Base-by-base conservation (phyloP, 2,888 invertebrate genomes). In the Napeogenes sylphis region DNA sequence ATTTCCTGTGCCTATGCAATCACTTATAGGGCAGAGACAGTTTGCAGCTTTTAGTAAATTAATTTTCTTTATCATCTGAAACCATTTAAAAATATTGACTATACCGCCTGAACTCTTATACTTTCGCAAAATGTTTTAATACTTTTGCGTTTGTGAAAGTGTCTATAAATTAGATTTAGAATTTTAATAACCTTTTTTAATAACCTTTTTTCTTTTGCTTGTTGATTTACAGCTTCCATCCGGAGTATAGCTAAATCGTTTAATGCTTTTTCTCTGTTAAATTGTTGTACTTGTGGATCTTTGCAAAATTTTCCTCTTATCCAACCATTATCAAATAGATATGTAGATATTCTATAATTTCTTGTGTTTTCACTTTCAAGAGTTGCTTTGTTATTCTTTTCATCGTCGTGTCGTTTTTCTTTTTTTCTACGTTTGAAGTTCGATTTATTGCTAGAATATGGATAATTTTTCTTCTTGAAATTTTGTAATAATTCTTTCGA, bases 341-440 rank as follows among this genome's bases (percentile, higher is more conserved):
- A 82, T 1, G 74, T 70, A 10, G 77, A 75, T 62, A 82, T 71
- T 61, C 80, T 75, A 47, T 77, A 76, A 38, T 76, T 77, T 64
- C 78, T 74, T 4, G 72, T 68, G n/a, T 69, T 69, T 59, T 75
- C 74, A 21, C 68, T 70, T 12, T 74, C 73, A 38, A 32, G 46
- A 8, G 30, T 38, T 10, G 60, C 59, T 58, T 58, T 30, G 14
- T 58, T 59, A 10, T 56, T 60, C 5, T 2, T 54, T n/a, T 51
- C 45, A 42, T 61, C 57, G 64, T 21, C 51, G n/a, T 14, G 60
- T 21, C 21, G 21, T 33, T 66, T n/a, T 58, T 58, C 58, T 63
- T 83, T 84, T 75, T 81, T 84, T 60, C 78, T 81, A 4, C 77
- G 74, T 68, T 83, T 86, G 59, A 79, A 76, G 62, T 81, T 78